Conservation (phyloP, 2,888 invertebrate species). For the Pasiphila rectangulata region DNA sequence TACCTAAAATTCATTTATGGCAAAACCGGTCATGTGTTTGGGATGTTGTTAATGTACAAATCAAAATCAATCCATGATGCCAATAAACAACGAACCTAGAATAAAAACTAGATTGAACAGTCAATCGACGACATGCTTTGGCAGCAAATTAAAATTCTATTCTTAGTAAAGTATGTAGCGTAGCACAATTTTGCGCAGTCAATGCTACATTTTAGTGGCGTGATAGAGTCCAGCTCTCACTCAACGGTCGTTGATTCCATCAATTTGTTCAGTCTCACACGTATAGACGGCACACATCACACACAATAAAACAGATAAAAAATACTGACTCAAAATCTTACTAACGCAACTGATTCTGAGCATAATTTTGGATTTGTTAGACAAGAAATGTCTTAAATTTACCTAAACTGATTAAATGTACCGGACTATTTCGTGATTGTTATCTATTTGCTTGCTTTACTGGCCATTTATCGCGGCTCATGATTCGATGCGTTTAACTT, state of each 20-base stretch:
- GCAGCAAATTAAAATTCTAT: constrained; percentile 53
- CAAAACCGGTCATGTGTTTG: constrained; percentile 25
- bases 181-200: constrained; percentile 48
- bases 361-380: constrained; percentile 12
- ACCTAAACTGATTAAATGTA: constrained; percentile 21
- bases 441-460: constrained; percentile 30
- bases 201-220: constrained; percentile 45
- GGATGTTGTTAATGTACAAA: constrained; percentile 23
- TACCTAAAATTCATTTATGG: constrained; percentile 29
- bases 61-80: constrained; percentile 19
- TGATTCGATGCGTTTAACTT: constrained; percentile 36
- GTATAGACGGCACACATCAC: constrained; percentile 12
- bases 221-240: constrained; percentile 47
- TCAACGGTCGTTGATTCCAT: constrained; percentile 48
- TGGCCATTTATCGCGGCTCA: constrained; percentile 27
- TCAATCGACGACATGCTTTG: constrained; percentile 52
- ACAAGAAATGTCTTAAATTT: constrained; percentile 23
- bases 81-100: constrained; percentile 30
- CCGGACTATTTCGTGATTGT: constrained; percentile 21
- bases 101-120: constrained; percentile 27
- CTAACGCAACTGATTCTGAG: constrained; percentile 34
- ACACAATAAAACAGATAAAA: constrained; percentile 15
- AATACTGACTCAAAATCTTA: constrained; percentile 27
- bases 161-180: constrained; percentile 50
- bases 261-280: constrained; percentile 1